Conservation (phyloP, 1,140 invertebrate genomes). For the Wiebesia pumilae region DNA sequence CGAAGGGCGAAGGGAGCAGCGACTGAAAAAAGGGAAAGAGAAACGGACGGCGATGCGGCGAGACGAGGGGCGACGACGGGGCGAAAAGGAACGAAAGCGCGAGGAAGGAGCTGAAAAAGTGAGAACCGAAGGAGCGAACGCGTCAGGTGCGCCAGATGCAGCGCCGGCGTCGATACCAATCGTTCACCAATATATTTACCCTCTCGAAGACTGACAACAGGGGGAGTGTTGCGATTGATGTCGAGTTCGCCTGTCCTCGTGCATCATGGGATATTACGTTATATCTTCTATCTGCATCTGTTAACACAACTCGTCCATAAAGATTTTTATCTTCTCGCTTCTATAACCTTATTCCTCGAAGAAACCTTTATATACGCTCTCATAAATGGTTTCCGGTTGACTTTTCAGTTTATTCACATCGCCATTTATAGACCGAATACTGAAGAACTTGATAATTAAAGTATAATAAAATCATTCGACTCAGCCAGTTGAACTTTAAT, state of each 20-base stretch:
- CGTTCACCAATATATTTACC: slow-evolving; percentile 66
- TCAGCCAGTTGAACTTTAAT: not conserved
- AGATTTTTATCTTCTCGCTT: slow-evolving; percentile 47
- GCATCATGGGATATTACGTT: slow-evolving; percentile 1
- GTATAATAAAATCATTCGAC: slow-evolving; percentile 34
- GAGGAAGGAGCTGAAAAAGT: slow-evolving; percentile 45
- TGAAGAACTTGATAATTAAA: slow-evolving; percentile 47
- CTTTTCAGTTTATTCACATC: slow-evolving; percentile 50
- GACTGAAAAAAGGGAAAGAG: slow-evolving; percentile 48
- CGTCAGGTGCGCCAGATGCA: slow-evolving; percentile 75
- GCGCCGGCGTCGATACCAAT: slow-evolving; percentile 68
- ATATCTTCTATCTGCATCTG: slow-evolving; percentile 54
- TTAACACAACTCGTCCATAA: slow-evolving; percentile 49
- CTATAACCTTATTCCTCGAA: slow-evolving; percentile 43
- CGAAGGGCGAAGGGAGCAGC: slow-evolving; percentile 57
- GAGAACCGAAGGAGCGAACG: slow-evolving; percentile 53
- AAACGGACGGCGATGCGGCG: slow-evolving; percentile 54
- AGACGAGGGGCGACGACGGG: not conserved
- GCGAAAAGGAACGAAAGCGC: slow-evolving; percentile 44
- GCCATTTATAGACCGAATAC: slow-evolving; percentile 19
- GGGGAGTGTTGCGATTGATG: not conserved
- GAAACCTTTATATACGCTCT: slow-evolving; percentile 20
- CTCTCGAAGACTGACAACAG: not conserved
- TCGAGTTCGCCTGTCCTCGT: not conserved
- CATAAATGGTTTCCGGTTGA: slow-evolving; percentile 52